Evolutionary conservation across 2,888 invertebrate species (phyloP), one percentile per base, ranked within the genome.

Genomic region (Lithosia quadra): DNA sequence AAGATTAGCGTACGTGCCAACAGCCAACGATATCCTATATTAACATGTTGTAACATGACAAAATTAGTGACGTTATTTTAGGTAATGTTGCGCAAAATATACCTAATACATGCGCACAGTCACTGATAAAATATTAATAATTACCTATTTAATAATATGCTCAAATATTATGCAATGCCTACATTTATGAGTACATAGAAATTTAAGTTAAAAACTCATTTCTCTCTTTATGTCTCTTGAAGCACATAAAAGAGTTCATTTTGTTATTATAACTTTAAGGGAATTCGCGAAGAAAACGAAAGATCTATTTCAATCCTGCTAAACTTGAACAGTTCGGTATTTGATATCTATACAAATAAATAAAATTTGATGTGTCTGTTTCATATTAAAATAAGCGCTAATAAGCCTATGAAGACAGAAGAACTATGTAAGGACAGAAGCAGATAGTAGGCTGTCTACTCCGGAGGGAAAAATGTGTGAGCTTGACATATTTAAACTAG

Each of bases 221-320:
- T n/a, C n/a, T n/a, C n/a, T n/a, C n/a, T n/a, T n/a, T n/a, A n/a
- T n/a, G n/a, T 1, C 43, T 43, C 7, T 9, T 55, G n/a, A 7
- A 22, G 8, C 8, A 21, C 13, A 43, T 7, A 18, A 43, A 43
- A 43, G 18, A 8, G 18, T 7, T 11, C 18, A 21, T 9, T 10
- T 2, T 55, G 22, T 11, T 53, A 8, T 22, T 11, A 49, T 24
- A 62, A 62, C 43, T 22, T 60, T 43, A 49, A 24, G 9, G n/a
- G 18, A 34, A 15, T n/a, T 34, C 33, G n/a, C 10, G 15, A 56
- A 56, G 21, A 63, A 34, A 34, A 39, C 0, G 63, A 70, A 73
- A 49, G 56, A 49, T 67, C 55, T 71, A 72, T 74, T 76, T 67
- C 74, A 74, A 77, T 77, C 65, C 65, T 65, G 65, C 65, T 65